Base-by-base conservation (phyloP, 1,140 invertebrate species). In the Luehdorfia chinensis region DNA sequence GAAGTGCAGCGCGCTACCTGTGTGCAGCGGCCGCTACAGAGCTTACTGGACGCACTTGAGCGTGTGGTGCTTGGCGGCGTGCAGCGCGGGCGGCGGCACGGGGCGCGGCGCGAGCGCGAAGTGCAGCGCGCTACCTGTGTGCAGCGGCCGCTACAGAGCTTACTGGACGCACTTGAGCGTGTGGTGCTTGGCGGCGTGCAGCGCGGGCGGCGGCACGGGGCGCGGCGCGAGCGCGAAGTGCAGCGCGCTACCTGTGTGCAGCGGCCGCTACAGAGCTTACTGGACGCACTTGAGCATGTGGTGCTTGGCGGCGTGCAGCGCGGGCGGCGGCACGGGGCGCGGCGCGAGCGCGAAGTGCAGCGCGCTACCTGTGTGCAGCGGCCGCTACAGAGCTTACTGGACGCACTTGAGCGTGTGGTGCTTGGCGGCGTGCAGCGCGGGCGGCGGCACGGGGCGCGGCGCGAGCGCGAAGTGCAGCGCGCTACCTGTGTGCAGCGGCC, bases 161-260 rank as follows among this genome's bases (percentile, higher is more conserved):
- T n/a, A n/a, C n/a, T n/a, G n/a, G n/a, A n/a, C 50, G 30, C 32
- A 85, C 84, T 94, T 97, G 4, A 98, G 87, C 1, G 97, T 97
- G 2, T 95, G 94, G 83, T 97, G 97, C 97, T 93, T 78, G 94
- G 91, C 2, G 93, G 90, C n/a, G 97, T 97, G 88, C 97, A 94
- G 2, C 96, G 90, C 6, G 95, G 90, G 56, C 95, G 93, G 59
- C 55, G 93, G 92, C 6, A 81, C 78, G 43, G 88, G 83, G 15
- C 92, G 90, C n/a, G 95, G 95, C 34, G 93, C 93, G 68, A 99
- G 97, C 16, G 97, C 96, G 88, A 98, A 98, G 70, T 97, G 94
- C 75, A 94, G 92, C 14, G n/a, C n/a, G n/a, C n/a, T n/a, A n/a
- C n/a, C n/a, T n/a, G n/a, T n/a, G n/a, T n/a, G n/a, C n/a, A 95